Evolutionary conservation across 1,140 invertebrate species (phyloP), one percentile per base, ranked within the genome.

Genomic region (Drosophila lacertosa): DNA sequence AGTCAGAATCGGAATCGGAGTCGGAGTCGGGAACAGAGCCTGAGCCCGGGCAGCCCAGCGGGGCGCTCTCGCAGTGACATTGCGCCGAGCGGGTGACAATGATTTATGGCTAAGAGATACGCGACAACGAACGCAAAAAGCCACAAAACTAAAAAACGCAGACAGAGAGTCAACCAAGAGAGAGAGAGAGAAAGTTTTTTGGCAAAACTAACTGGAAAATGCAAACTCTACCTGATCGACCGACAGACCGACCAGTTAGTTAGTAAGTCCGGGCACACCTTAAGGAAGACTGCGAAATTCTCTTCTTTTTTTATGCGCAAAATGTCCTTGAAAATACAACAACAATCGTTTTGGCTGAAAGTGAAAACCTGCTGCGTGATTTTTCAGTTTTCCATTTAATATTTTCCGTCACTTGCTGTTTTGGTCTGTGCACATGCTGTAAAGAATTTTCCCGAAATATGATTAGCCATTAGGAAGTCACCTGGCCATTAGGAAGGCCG

Each of bases 51-150:
- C 54, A 66, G 67, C 77, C 79, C 88, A 90, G 88, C 88, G 89
- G 88, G 88, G 75, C 62, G 88, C 83, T 62, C 79, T 88, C 79
- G 72, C 82, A 90, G 77, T 90, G 88, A 90, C 88, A 90, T 89
- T 90, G 78, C 88, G 77, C 82, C 76, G 77, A 90, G 82, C 82
- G 88, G 88, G 88, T 90, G 88, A 90, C 88, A 90, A 90, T 90
- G 88, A 90, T 90, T 90, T 90, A 90, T 90, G 77, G 82, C 88
- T 77, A 89, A 76, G 82, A 90, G 88, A 90, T 90, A 90, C 74
- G 74, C 88, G 82, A 90, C 88, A 89, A 89, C 69, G 51, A 89
- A 89, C 62, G 79, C 80, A 89, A 89, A 82, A 82, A 77, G 67
- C 54, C 67, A n/a, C 40, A 53, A 77, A 82, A 33, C n/a, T 64